phyloP scores from a whole-genome alignment of 2,888 invertebrate species.

The Geotrupes spiniger region DNA sequence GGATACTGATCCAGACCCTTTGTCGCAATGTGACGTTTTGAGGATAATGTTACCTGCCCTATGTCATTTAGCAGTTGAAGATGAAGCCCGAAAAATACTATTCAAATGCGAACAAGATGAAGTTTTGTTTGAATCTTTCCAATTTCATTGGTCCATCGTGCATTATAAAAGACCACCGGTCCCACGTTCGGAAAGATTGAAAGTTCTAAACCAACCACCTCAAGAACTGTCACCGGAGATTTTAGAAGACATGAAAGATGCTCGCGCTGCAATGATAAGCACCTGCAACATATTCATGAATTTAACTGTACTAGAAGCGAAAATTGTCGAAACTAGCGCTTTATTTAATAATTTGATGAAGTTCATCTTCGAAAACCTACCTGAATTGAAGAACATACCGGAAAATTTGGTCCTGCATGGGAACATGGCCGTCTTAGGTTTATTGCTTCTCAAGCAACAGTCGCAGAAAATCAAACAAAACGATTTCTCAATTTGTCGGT shows the following conservation, averaged over 20 bases:
- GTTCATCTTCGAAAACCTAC: constrained; percentile 80
- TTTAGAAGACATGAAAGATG: constrained; percentile 79
- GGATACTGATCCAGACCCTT: constrained; percentile 42
- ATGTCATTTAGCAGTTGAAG: constrained; percentile 90
- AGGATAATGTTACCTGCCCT: constrained; percentile 83
- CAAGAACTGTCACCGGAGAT: constrained; percentile 72
- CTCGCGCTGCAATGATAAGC: constrained; percentile 80
- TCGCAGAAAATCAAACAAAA: constrained; percentile 81
- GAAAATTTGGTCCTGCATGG: constrained; percentile 85
- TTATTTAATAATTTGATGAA: constrained; percentile 78
- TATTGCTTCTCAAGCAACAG: constrained; percentile 79
- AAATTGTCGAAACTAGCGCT: constrained; percentile 74
- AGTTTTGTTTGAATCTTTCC: constrained; percentile 73
- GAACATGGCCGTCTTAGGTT: constrained; percentile 78
- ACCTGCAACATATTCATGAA: constrained; percentile 92
- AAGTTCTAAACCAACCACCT: constrained; percentile 72
- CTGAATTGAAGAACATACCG: constrained; percentile 77
- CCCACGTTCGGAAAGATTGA: constrained; percentile 75
- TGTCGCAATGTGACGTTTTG: constrained; percentile 63
- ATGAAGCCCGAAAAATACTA: constrained; percentile 77
- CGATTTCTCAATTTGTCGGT: constrained; percentile 85
- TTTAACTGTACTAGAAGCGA: constrained; percentile 82
- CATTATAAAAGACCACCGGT: constrained; percentile 80
- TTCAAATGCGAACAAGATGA: constrained; percentile 77
- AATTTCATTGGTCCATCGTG: constrained; percentile 83